Conservation (phyloP, 2,888 invertebrate species). For the Julus scanicus region DNA sequence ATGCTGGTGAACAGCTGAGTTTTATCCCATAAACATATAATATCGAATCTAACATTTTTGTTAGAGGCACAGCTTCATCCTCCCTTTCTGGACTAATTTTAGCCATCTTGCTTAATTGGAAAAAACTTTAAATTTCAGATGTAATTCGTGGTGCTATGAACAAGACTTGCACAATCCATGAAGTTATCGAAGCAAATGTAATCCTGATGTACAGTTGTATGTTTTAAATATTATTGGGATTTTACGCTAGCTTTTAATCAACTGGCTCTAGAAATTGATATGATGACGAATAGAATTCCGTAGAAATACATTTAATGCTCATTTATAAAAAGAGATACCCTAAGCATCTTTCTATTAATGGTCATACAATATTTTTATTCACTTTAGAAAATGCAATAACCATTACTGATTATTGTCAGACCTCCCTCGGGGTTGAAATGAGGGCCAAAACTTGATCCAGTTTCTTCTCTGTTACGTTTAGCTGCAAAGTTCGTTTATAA, state of each 20-base stretch:
- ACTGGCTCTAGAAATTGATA: not conserved
- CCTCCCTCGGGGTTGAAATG: not conserved
- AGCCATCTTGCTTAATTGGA: not conserved
- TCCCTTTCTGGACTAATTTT: not conserved
- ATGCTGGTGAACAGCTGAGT: not conserved
- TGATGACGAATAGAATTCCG: not conserved
- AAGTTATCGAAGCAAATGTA: not conserved
- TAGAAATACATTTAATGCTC: conserved; percentile 1
- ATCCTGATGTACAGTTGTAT: not conserved
- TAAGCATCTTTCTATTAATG: not conserved
- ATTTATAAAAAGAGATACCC: not conserved
- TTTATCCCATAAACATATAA: not conserved
- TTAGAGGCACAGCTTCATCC: not conserved
- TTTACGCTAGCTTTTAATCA: not conserved
- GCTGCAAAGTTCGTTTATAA: conserved; percentile 66
- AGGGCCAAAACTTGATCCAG: conserved; percentile 73
- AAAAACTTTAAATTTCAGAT: not conserved
- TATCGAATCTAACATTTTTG: not conserved
- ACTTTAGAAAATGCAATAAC: not conserved
- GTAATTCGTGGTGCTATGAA: not conserved
- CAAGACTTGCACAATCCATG: not conserved
- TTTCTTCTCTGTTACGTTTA: conserved; percentile 74
- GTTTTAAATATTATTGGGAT: not conserved
- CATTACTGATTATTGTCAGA: not conserved
- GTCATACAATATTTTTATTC: too few species aligned